Conservation (phyloP, 2,797 vertebrate genomes). For the Pogonophryne albipinna region DNA sequence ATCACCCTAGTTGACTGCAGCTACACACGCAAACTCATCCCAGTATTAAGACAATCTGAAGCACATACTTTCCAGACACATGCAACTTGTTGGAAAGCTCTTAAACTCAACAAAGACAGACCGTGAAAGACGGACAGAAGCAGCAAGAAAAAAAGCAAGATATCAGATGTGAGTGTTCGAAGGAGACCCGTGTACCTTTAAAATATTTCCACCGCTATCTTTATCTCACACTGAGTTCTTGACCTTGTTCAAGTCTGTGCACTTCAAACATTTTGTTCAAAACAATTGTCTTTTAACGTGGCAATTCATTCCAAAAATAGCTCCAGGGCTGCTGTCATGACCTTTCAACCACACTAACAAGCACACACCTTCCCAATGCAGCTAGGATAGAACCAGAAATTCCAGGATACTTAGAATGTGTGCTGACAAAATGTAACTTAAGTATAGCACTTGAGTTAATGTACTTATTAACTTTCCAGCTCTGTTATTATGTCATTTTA, state of each 20-base stretch:
- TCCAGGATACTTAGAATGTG: neutral
- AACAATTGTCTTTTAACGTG: constrained; percentile 51
- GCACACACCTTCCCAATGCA: constrained; percentile 11
- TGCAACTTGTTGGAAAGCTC: neutral
- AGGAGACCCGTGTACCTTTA: neutral
- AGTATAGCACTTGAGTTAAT: constrained; percentile 3
- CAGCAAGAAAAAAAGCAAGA: neutral
- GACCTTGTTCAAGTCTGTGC: constrained; percentile 30
- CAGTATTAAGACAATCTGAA: constrained; percentile 10
- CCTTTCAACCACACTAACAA: constrained; percentile 50
- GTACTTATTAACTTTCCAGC: neutral
- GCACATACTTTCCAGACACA: constrained; percentile 5
- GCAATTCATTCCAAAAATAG: constrained; percentile 53
- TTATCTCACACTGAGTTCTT: neutral
- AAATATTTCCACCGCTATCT: constrained; percentile 10
- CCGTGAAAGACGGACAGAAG: neutral
- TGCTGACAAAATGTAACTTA: neutral
- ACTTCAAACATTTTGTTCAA: constrained; percentile 30
- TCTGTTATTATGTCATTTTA: neutral
- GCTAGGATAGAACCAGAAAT: constrained; percentile 5
- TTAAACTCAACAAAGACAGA: constrained; percentile 7
- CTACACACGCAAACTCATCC: constrained; percentile 13
- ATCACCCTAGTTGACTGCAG: constrained; percentile 7
- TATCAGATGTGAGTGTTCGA: neutral
- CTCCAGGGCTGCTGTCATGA: constrained; percentile 31